Conservation (phyloP, 2,113 vertebrate genomes). For the Megaleporinus macrocephalus region DNA sequence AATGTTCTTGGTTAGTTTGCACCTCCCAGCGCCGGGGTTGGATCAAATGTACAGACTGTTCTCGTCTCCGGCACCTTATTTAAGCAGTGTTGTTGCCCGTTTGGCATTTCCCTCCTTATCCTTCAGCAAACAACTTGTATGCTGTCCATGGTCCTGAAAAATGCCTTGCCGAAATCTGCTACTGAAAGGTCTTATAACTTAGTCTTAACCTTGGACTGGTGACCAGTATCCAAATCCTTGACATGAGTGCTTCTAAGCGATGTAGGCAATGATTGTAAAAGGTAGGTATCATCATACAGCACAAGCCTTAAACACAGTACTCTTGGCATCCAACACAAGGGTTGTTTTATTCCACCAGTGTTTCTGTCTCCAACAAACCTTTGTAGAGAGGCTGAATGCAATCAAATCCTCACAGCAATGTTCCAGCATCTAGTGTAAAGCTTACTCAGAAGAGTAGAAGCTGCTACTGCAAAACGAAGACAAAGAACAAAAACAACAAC, state of each 20-base stretch:
- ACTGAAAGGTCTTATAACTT: conserved; percentile 22
- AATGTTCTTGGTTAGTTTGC: not conserved
- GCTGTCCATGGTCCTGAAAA: conserved; percentile 65
- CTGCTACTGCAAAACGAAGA: too few species aligned
- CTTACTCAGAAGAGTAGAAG: too few species aligned
- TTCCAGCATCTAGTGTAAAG: too few species aligned
- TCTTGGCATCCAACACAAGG: too few species aligned
- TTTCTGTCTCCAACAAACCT: too few species aligned
- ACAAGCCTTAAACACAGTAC: too few species aligned
- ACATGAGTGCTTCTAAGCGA: not conserved
- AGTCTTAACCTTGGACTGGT: not conserved
- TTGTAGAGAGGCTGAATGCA: too few species aligned
- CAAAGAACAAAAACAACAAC: too few species aligned
- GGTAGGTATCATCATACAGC: not conserved
- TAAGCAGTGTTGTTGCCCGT: conserved; percentile 15
- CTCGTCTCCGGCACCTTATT: not conserved
- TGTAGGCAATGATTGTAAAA: not conserved
- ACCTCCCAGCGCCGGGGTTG: not conserved
- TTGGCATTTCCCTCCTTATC: conserved; percentile 34
- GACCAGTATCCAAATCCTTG: not conserved
- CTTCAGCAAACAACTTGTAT: conserved; percentile 49
- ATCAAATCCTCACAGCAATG: too few species aligned
- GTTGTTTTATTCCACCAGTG: too few species aligned
- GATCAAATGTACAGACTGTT: not conserved
- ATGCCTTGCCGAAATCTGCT: conserved; percentile 35